phyloP scores from a whole-genome alignment of 1,140 invertebrate species.

The Drosophila parvula region DNA sequence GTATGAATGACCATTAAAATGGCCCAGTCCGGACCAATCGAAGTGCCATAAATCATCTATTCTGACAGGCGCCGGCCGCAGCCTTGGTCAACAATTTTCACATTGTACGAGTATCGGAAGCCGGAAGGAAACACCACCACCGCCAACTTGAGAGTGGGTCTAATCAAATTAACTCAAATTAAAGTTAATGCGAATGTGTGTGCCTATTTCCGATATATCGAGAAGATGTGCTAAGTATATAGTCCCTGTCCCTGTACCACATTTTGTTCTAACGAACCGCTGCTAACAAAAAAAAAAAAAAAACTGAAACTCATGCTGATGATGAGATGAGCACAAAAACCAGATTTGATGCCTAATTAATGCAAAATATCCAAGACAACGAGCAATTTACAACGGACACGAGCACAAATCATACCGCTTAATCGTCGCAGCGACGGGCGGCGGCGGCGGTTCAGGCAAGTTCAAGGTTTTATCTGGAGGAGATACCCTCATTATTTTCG shows the following conservation, averaged over 20 bases:
- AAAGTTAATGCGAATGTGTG: neutral
- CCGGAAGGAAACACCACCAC: conserved; percentile 43
- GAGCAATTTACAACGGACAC: conserved; percentile 16
- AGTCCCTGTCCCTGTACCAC: conserved; percentile 42
- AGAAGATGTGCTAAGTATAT: conserved; percentile 41
- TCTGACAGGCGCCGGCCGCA: conserved; percentile 21
- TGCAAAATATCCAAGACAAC: conserved; percentile 36
- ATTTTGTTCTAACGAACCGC: conserved; percentile 27
- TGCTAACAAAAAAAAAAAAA: no score
- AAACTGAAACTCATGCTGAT: conserved; percentile 10
- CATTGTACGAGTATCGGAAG: conserved; percentile 55
- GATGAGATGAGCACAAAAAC: conserved; percentile 18
- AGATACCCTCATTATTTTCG: neutral
- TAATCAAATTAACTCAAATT: conserved; percentile 61
- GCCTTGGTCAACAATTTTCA: conserved; percentile 68
- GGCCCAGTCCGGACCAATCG: conserved; percentile 1
- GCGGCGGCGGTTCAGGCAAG: conserved; percentile 25
- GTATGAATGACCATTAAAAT: conserved; percentile 18
- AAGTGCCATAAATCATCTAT: conserved; percentile 62
- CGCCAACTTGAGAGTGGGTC: conserved; percentile 22
- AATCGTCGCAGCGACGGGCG: conserved; percentile 1
- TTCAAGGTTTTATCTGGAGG: conserved; percentile 31
- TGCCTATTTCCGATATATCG: conserved; percentile 41
- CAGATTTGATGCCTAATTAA: conserved; percentile 50
- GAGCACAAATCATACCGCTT: conserved; percentile 24